Base-by-base conservation (phyloP, 2,888 invertebrate species). In the Parnassius glacialis region DNA sequence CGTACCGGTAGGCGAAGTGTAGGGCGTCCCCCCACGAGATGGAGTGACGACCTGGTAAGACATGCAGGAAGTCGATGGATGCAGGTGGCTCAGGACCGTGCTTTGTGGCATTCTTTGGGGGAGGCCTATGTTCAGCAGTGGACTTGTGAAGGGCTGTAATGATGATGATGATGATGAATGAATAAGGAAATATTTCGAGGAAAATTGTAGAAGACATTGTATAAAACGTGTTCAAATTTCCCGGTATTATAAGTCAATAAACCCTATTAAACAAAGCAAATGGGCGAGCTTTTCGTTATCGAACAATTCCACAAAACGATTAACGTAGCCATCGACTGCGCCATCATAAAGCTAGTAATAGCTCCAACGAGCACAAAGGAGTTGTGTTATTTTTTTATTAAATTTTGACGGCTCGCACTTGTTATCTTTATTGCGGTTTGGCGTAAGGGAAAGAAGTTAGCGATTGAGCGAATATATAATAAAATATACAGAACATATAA, bases 331-430 rank as follows among this genome's bases (percentile, higher is more conserved):
- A 69, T 69, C 71, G 69, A 67, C 66, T 69, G 73, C 76, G 72
- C 76, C 82, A 78, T 84, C 82, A 78, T 84, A 82, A 80, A 82
- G 69, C 72, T 70, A 64, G 68, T 74, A 73, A 76, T 79, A 71
- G 65, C 67, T 67, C 72, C 72, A 75, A 74, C 71, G 69, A 69
- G 72, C 76, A 87, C 84, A 85, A 86, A 84, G 53, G 83, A 75
- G 79, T 79, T 7, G 34, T 34, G 34, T 81, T 83, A 81, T 54
- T 57, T 81, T 83, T 53, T 85, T 85, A 84, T 83, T 85, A 81
- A 80, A 80, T 80, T 79, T 81, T 74, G 83, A 83, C 79, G 75
- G 80, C 76, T 81, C 73, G 76, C 71, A 73, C 72, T 79, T 66
- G 64, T 84, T 85, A 85, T 86, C 82, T 83, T 73, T 70, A 59